Evolutionary conservation across 2,797 vertebrate species (phyloP), one percentile per base, ranked within the genome.

Genomic region (Prunella strophiata): DNA sequence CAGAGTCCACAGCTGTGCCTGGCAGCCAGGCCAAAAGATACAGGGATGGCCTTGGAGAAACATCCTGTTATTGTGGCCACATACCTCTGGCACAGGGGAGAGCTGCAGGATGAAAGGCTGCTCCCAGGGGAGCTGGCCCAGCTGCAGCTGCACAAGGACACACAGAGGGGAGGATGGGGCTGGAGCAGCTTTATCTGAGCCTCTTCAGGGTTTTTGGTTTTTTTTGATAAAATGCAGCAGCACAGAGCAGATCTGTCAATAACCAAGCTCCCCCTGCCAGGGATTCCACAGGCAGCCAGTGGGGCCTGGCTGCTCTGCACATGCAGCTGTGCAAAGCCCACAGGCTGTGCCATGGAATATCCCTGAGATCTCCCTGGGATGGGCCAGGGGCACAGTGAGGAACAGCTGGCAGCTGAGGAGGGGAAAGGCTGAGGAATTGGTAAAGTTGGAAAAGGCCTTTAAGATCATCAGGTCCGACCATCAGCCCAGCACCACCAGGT

Each of bases 1-100:
- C 48, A 25, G 4, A 25, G 36, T n/a, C 14, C 79, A 77, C 96
- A 97, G 96, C 94, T 96, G 96, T 40, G 85, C 80, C 80, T 11
- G 18, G 42, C 88, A 71, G 16, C 68, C 91, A 94, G 96, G 96
- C 96, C 96, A 96, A 96, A 57, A 96, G 95, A 96, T 94, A 95
- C 0, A 1, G 93, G 48, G 73, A 80, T 29, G 96, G 90, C 96
- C 96, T 96, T 97, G 96, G 94, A 95, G 91, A 50, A 82, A 93
- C 92, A 94, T 96, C 89, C 94, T 95, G 95, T 85, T 96, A 4
- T 88, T 90, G 61, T 78, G 6, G 7, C 92, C 89, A 83, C 85
- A 74, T 77, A 45, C 81, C 93, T 84, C 80, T 66, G 13, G 6
- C 73, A 89, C 93, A 73, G 67, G 18, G 86, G 71, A n/a, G 40